These are phyloP conservation scores for Drosophila diplacantha DNA, from an alignment of 2,888 invertebrate genomes.

Conservation along the genomic window DNA sequence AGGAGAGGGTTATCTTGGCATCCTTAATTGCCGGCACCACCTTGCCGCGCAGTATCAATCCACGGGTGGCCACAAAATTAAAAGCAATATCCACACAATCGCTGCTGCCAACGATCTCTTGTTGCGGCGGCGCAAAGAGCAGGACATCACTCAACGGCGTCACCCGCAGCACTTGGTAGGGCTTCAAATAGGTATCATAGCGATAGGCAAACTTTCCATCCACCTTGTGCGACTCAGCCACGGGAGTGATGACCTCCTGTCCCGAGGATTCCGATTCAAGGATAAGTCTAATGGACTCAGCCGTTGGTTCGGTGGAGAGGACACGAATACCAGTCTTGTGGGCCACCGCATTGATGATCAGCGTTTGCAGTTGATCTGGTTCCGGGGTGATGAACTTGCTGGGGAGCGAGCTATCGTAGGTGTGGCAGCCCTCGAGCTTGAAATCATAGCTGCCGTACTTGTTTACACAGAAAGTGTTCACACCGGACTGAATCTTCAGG, in stretches of 20 bases:
- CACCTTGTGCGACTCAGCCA: constrained; percentile 77
- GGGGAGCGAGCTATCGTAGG: constrained; percentile 79
- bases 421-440: constrained; percentile 88
- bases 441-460: constrained; percentile 84
- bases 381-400: constrained; percentile 78
- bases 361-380: constrained; percentile 67
- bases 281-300: constrained; percentile 66
- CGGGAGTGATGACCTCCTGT: constrained; percentile 66
- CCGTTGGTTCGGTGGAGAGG: constrained; percentile 77
- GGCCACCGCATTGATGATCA: constrained; percentile 79
- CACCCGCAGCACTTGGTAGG: constrained; percentile 78
- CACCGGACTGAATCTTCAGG: constrained; percentile 81
- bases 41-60: constrained; percentile 83
- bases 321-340: constrained; percentile 80
- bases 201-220: constrained; percentile 78
- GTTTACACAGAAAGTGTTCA: constrained; percentile 86
- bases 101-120: constrained; percentile 81
- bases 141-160: constrained; percentile 85
- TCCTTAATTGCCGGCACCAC: constrained; percentile 82
- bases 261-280: constrained; percentile 65
- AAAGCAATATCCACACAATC: constrained; percentile 84
- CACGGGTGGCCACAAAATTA: constrained; percentile 81
- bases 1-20: constrained; percentile 80
- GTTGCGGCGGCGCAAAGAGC: constrained; percentile 83
- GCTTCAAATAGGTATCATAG: constrained; percentile 77